These are phyloP conservation scores for Platysternon megacephalum DNA, from an alignment of 2,113 vertebrate species.

Conservation along the genomic window DNA sequence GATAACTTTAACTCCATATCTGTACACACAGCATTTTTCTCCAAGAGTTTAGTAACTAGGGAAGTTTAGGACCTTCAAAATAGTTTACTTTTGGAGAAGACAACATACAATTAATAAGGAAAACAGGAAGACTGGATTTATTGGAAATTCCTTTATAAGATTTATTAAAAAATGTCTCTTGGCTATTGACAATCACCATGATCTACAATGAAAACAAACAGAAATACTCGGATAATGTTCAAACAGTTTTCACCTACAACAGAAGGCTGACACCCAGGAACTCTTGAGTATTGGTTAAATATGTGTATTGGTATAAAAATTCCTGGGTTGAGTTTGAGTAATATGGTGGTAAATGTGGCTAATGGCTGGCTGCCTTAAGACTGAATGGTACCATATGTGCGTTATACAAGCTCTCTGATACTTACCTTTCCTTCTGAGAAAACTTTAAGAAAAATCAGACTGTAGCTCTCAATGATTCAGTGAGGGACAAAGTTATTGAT, in stretches of 20 bases:
- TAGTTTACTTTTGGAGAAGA: neutral
- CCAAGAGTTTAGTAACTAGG: neutral
- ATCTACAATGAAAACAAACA: neutral
- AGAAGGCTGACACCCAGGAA: neutral
- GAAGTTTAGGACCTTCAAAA: accelerated
- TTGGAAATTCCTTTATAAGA: neutral
- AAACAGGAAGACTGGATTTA: neutral
- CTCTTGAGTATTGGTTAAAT: neutral
- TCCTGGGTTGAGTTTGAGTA: neutral
- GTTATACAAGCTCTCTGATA: accelerated
- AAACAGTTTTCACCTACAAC: neutral
- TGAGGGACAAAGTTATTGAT: neutral
- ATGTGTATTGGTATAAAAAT: accelerated
- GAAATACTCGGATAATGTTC: accelerated
- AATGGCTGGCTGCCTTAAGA: neutral
- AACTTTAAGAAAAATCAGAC: accelerated
- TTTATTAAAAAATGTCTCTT: slow-evolving; percentile 62
- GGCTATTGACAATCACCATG: slow-evolving; percentile 3
- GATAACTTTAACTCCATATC: accelerated
- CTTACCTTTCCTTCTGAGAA: slow-evolving; percentile 13
- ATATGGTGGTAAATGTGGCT: accelerated
- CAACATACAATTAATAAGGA: neutral
- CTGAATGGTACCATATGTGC: accelerated
- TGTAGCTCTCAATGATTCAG: accelerated
- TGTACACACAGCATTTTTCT: accelerated